Evolutionary conservation across 2,797 vertebrate species (phyloP), one percentile per base, ranked within the genome.

Genomic region (Ambastaia sidthimunki): DNA sequence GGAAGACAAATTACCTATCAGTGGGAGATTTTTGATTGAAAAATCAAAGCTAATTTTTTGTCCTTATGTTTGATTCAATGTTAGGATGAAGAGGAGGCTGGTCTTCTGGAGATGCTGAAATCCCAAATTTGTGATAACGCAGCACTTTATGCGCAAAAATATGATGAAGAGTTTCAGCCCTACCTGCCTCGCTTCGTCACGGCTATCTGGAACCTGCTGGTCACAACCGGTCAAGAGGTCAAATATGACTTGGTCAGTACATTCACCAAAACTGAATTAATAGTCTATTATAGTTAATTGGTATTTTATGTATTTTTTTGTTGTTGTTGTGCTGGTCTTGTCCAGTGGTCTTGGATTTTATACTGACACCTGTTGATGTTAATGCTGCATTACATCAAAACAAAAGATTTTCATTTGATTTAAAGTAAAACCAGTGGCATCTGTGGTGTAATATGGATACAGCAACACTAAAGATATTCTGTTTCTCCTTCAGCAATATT

Each of bases 121-220:
- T 99, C 98, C 71, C 98, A 99, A 85, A 98, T 99, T 83, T 99
- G 98, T 91, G 98, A 99, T 89, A 99, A 99, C 48, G 98, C 97
- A 80, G 98, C 96, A 71, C 94, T 99, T 52, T 99, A 99, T 7
- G 98, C 98, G 83, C 98, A 99, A 85, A 99, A 99, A 87, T 99
- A 99, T 0, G 98, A 99, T 66, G 98, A 99, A 87, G 98, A 99
- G 81, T 99, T 99, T 84, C 98, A 99, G 83, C 96, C 94, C 0
- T 99, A 98, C 81, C 88, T 99, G 83, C 98, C 98, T 7, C 96
- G 94, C 28, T 99, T 99, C 69, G 98, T 99, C 83, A 99, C 97
- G 0, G 98, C 96, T 10, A 98, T 99, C 89, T 99, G 98, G 98
- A 98, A 97, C 90, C 95, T 99, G 75, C 88, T 99, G 79, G 97